phyloP scores from a whole-genome alignment of 2,888 invertebrate species.

The Thymelicus sylvestris region DNA sequence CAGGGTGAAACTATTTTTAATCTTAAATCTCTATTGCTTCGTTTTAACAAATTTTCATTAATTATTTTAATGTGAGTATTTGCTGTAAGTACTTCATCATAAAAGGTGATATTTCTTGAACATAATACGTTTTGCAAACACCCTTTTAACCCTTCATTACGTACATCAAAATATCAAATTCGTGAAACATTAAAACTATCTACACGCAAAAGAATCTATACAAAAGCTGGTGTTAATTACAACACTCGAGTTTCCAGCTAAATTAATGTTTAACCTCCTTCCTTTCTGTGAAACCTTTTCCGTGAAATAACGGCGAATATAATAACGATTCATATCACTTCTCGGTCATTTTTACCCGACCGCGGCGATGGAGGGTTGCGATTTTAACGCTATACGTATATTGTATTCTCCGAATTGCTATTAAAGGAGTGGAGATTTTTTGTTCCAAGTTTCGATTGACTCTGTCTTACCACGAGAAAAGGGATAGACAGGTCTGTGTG shows the following conservation, averaged over 20 bases:
- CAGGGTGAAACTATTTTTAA: neutral
- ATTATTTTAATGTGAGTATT: too few relatives aligned
- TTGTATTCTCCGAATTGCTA: constrained; percentile 54
- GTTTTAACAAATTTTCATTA: too few relatives aligned
- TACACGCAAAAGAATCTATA: constrained; percentile 13
- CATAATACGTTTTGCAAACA: neutral
- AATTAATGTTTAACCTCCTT: constrained; percentile 43
- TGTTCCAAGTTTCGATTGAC: constrained; percentile 51
- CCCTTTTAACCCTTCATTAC: neutral
- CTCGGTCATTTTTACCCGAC: constrained; percentile 55
- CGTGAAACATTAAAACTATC: constrained; percentile 13
- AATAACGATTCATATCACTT: constrained; percentile 63
- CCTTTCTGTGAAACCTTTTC: constrained; percentile 33
- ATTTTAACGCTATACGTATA: neutral
- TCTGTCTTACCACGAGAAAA: constrained; percentile 48
- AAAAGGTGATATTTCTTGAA: too few relatives aligned
- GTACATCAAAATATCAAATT: constrained; percentile 11
- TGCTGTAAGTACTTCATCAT: too few relatives aligned
- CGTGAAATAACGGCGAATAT: constrained; percentile 61
- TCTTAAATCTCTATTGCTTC: too few relatives aligned
- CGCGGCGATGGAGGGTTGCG: neutral
- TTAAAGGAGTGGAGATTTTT: constrained; percentile 69
- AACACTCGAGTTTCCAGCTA: constrained; percentile 31
- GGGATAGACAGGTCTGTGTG: constrained; percentile 49
- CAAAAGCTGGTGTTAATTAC: constrained; percentile 25